Evolutionary conservation across 2,113 vertebrate species (phyloP).

Genomic region (Neotoma lepida): DNA sequence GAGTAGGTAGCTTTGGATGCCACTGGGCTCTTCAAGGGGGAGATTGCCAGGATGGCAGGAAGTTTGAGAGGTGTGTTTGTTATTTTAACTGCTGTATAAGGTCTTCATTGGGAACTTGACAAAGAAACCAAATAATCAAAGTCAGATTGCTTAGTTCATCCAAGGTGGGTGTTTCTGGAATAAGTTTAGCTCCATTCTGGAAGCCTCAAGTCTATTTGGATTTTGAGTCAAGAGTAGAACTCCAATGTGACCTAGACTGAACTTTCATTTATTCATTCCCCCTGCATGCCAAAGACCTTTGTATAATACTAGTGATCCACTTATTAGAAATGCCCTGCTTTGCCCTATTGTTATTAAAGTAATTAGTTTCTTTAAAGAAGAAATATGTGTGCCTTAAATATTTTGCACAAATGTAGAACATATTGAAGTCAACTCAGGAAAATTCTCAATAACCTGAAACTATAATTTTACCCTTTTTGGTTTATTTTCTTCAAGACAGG

Average conservation of each 20-base stretch:
- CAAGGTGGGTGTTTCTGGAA: neutral
- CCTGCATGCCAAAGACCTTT: neutral
- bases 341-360: neutral
- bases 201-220: neutral
- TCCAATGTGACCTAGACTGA: neutral
- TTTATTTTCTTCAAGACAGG: neutral
- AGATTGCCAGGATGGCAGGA: neutral
- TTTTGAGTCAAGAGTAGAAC: conserved; percentile 48
- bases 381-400: neutral
- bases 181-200: conserved; percentile 12
- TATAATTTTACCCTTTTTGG: conserved; percentile 11
- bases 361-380: conserved; percentile 45
- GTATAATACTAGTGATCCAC: neutral
- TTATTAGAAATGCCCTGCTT: neutral
- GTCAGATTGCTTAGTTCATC: neutral
- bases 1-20: neutral
- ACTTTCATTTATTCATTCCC: neutral
- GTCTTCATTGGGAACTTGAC: conserved; percentile 14
- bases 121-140: conserved; percentile 46
- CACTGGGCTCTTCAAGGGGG: neutral
- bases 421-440: conserved; percentile 27
- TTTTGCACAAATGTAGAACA: conserved; percentile 27
- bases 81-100: neutral
- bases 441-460: conserved; percentile 37
- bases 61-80: neutral